These are phyloP conservation scores for Oreochromis grahami DNA, from an alignment of 2,797 vertebrate genomes.

Conservation along the genomic window DNA sequence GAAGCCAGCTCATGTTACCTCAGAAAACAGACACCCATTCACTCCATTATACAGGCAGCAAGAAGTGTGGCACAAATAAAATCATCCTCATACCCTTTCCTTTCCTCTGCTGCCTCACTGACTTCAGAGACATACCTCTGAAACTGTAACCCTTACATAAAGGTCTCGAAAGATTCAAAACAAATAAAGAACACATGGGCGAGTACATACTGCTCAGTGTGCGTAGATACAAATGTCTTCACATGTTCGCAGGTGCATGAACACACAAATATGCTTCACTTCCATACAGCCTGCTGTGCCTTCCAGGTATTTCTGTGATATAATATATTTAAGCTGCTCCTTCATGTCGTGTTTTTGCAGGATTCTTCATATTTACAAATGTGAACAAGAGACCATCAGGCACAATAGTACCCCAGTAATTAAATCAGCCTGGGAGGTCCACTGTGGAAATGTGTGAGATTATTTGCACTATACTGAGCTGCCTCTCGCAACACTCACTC, in stretches of 20 bases:
- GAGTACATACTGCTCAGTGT: background rate
- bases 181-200: background rate
- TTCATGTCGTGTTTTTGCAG: constrained; percentile 40
- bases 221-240: background rate
- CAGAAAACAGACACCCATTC: constrained; percentile 24
- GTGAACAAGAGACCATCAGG: background rate
- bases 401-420: constrained; percentile 17
- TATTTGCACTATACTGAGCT: constrained; percentile 19
- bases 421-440: constrained; percentile 55
- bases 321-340: constrained; percentile 40
- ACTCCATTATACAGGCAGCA: background rate
- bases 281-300: constrained; percentile 2
- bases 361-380: constrained; percentile 45
- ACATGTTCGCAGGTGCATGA: background rate
- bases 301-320: constrained; percentile 39
- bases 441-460: constrained; percentile 22
- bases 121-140: background rate
- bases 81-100: background rate
- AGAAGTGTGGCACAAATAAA: background rate
- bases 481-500: background rate
- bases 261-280: background rate
- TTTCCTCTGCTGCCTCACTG: background rate
- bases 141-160: constrained; percentile 26
- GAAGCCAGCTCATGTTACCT: constrained; percentile 20
- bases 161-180: background rate